Evolutionary conservation across 2,113 vertebrate species (phyloP).

Genomic region (Coracopsis vasa): DNA sequence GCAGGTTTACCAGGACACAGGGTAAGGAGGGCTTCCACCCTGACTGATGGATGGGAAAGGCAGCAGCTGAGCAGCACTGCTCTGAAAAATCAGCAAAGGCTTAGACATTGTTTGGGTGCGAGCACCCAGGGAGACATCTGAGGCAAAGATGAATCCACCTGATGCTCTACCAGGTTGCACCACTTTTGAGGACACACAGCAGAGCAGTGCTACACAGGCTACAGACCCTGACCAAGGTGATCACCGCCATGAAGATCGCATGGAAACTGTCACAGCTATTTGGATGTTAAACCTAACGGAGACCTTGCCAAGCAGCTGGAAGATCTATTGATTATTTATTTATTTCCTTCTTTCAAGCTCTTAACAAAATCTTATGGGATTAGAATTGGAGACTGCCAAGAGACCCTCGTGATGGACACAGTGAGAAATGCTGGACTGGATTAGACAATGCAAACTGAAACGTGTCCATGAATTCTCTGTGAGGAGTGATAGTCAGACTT

Average conservation of each 20-base stretch:
- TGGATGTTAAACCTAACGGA: background rate
- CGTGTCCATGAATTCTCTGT: background rate
- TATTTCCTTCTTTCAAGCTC: background rate
- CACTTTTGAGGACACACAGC: accelerated
- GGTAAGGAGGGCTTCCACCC: background rate
- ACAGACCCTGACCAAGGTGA: accelerated
- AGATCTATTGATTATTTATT: background rate
- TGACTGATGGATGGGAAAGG: accelerated
- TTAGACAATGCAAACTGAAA: slow-evolving; percentile 1
- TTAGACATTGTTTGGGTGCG: background rate
- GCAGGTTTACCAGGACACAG: accelerated
- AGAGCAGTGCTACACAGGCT: background rate
- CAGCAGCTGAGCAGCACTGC: background rate
- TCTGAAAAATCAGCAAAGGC: background rate
- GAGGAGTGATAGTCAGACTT: background rate
- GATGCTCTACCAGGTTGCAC: background rate
- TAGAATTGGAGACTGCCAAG: slow-evolving; percentile 31
- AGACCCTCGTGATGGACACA: background rate
- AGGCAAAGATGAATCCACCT: background rate
- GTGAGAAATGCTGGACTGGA: background rate
- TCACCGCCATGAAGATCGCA: accelerated
- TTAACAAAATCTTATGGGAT: slow-evolving; percentile 9
- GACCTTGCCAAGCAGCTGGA: background rate
- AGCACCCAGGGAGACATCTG: background rate
- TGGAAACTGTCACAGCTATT: background rate